Base-by-base conservation (phyloP, 1,140 invertebrate genomes). In the Triops longicaudatus region DNA sequence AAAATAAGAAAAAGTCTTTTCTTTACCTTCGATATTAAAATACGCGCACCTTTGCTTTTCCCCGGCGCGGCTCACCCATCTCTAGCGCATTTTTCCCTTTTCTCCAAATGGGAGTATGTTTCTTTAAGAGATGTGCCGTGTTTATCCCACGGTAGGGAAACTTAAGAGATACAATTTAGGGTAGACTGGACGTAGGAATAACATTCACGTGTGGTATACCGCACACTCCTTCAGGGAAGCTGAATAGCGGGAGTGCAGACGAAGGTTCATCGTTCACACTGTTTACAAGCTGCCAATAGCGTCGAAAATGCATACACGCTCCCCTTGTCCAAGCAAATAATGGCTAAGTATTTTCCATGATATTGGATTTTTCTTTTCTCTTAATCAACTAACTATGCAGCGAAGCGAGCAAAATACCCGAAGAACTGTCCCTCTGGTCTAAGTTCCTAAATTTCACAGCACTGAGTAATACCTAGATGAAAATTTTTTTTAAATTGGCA, bases 111-210 rank as follows among this genome's bases (percentile, higher is more conserved):
- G 50, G 9, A 22, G 50, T 63, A 63, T 63, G 50, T 63, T 63
- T 63, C 50, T 63, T 63, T 63, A 63, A 63, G 50, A 63, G 50
- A 63, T 63, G 22, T 6, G 17, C 17, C n/a, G 50, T 63, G 50
- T 63, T 22, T 63, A 63, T 63, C 50, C 22, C 50, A 63, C 6
- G 50, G 50, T 22, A 63, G 1, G 17, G 50, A n/a, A 63, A 63
- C 50, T 63, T 63, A 63, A 63, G 50, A 63, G 50, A 63, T 63
- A 63, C 50, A 63, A 63, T 63, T 63, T 63, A 22, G n/a, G 50
- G 22, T 6, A 63, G n/a, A 63, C 50, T 63, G 50, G 50, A 63
- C 50, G 22, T 63, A 63, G 50, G 50, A 63, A 63, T 63, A 63
- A 63, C 50, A 63, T 22, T 22, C 11, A 17, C 17, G 50, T 63